Base-by-base conservation (phyloP, 2,797 vertebrate genomes). In the Phalanger gymnotis region DNA sequence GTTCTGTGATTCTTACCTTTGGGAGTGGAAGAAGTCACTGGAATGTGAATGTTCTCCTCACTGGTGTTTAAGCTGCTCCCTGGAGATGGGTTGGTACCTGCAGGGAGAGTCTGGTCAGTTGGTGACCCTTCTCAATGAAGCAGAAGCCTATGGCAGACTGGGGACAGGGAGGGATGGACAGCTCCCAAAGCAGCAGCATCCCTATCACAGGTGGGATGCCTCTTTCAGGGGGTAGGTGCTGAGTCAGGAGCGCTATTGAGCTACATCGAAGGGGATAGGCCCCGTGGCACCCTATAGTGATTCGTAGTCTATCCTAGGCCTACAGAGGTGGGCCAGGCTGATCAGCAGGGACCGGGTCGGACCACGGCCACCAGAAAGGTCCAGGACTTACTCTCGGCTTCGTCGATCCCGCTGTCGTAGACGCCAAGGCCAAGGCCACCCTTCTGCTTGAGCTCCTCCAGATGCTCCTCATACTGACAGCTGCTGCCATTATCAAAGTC, bases 31-130 rank as follows among this genome's bases (percentile, higher is more conserved):
- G 55, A 0, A 0, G 4, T 25, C 1, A 58, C 55, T 0, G 96
- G 90, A 14, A 87, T 95, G 94, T 96, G 97, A 92, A 98, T 97
- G 13, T 98, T 98, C 90, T 98, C 98, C 93, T 98, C 96, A 0
- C 98, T 98, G 95, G 96, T 97, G 97, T 40, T 98, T 54, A 98
- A 96, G 22, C 98, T 98, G 97, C 98, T 98, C 0, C 97, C 96
- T 0, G 95, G 97, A 90, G 98, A 98, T 0, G 96, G 95, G 94
- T 96, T 96, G 66, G 92, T 55, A 96, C 98, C 98, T 98, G 97
- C 0, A 0, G 89, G 5, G 1, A 14, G n/a, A 90, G 7, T 28
- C 27, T 7, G 14, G 40, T 47, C 55, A 73, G 12, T 51, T 4
- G 1, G 31, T 52, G 19, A 40, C 4, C 28, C n/a, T 54, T 25